Evolutionary conservation across 2,888 invertebrate species (phyloP), one percentile per base, ranked within the genome.

Genomic region (Onthophagus sagittarius): DNA sequence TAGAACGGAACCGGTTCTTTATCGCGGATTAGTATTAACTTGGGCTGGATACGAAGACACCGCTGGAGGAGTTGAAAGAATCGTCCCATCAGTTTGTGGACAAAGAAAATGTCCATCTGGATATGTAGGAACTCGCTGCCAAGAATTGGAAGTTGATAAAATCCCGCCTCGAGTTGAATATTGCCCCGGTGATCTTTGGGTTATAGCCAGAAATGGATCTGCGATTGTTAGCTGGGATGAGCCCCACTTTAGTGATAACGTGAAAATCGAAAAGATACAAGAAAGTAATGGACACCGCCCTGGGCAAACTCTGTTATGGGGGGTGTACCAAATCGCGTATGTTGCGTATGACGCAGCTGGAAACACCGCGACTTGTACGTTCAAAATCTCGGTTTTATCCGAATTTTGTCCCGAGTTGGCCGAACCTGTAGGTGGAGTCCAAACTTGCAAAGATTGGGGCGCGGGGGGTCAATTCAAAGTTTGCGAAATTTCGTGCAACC

Each of bases 391-490:
- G 73, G 91, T 98, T 14, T 84, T 97, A 71, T 90, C 95, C 77
- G 96, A 97, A 83, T 97, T 97, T 86, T 98, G 98, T 83, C 96
- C 96, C 23, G 91, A 93, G 76, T 85, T 97, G 77, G 88, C 92
- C 15, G 96, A 97, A 85, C 98, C 98, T 0, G 89, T 96, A 15
- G 96, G 97, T 72, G 98, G 98, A 65, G 90, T 90, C 33, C 97
- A 97, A 86, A 92, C 92, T 5, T 98, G 98, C 84, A 95, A 96
- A 79, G 95, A 95, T 81, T 98, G 97, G 97, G 98, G 98, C 69
- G 96, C 97, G 1, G 96, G 96, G 72, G 96, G 97, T 63, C 95
- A 96, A 82, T 97, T 97, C 86, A 97, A 97, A 86, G 94, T 97
- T 0, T 98, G 98, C 84, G 96, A 96, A 85, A 96, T 97, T 75